Base-by-base conservation (phyloP, 2,113 vertebrate genomes). In the Propithecus coquereli region DNA sequence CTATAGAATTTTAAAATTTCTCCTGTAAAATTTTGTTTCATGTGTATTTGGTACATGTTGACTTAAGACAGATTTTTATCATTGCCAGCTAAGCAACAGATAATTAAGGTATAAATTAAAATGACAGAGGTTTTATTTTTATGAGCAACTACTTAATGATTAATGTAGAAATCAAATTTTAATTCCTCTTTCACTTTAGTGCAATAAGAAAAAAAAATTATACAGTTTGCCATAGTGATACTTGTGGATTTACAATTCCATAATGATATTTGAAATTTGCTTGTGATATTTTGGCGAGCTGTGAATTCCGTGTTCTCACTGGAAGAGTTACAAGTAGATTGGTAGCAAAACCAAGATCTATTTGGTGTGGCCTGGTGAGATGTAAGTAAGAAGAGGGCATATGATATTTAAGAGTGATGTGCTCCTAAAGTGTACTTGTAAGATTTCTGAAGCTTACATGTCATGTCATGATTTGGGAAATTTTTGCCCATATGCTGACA, bases 271-370 rank as follows among this genome's bases (percentile, higher is more conserved):
- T 95, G 59, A 81, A 86, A 94, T 95, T 83, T 91, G 80, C 32
- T 82, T 94, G 37, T 94, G 66, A 73, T 92, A 81, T 95, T 97
- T 94, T 90, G 30, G 54, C 45, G 50, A 94, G 1, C 54, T 93
- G 25, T 94, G 66, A 95, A 87, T 94, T 92, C 59, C 71, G 70
- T 66, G 27, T 89, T 94, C 25, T 95, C 25, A 80, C 30, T 80
- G 57, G 45, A 89, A 79, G 43, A 93, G 45, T 81, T 91, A 52
- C 17, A 94, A 88, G 66, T 91, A 20, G n/a, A 71, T 83, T 94
- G 71, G 50, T 23, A 96, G 45, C 34, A 90, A 76, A 89, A 89
- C 61, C 3, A 65, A 85, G 45, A 91, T 95, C 76, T 93, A 3
- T 80, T 73, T 95, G 40, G 23, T 94, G 6, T 90, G 74, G 66